Evolutionary conservation across 1,140 invertebrate genomes (phyloP).

Genomic region (Elysia chlorotica): DNA sequence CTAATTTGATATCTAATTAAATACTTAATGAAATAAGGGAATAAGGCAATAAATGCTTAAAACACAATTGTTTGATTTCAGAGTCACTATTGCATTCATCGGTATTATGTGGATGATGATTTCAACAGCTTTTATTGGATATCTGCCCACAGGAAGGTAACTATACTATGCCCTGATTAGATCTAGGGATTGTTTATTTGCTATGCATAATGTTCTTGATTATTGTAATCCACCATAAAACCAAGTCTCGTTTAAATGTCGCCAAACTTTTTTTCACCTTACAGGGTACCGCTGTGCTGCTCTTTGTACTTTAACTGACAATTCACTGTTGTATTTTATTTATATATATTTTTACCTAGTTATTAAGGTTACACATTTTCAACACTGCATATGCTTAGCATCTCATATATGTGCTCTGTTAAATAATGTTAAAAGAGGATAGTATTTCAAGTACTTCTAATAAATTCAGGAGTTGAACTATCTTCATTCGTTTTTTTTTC

Average conservation of each 20-base stretch:
- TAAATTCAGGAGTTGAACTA: too few species aligned
- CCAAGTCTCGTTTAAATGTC: neutral
- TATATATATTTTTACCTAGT: too few species aligned
- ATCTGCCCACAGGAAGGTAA: conserved; percentile 44
- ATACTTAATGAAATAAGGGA: too few species aligned
- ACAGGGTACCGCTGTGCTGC: neutral
- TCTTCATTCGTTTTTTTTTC: too few species aligned
- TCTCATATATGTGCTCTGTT: too few species aligned
- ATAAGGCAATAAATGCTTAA: too few species aligned
- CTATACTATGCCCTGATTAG: neutral
- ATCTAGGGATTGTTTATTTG: neutral
- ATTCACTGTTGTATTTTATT: too few species aligned
- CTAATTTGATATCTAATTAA: neutral
- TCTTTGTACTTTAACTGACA: neutral
- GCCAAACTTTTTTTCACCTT: neutral
- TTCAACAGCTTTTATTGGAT: conserved; percentile 51
- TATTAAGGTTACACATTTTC: too few species aligned
- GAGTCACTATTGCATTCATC: conserved; percentile 33
- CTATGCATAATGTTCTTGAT: neutral
- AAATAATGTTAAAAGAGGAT: too few species aligned
- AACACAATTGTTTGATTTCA: conserved; percentile 28
- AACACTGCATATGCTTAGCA: too few species aligned
- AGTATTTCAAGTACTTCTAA: too few species aligned
- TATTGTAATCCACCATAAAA: neutral
- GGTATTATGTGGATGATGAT: conserved; percentile 42